These are phyloP conservation scores for Andrena praecox DNA, from an alignment of 2,888 invertebrate species.

Conservation along the genomic window DNA sequence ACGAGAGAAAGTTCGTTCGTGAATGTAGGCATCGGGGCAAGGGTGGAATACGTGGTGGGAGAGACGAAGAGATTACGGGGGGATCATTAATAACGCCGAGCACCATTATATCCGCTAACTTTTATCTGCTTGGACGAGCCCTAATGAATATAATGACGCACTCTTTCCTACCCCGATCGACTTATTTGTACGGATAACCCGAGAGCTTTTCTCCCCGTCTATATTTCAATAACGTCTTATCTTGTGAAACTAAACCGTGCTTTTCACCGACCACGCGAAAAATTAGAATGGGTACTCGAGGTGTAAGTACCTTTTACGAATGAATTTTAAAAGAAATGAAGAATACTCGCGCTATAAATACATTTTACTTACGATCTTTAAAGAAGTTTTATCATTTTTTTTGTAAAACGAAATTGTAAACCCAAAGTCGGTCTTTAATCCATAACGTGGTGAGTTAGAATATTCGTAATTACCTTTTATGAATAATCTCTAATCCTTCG, in stretches of 20 bases:
- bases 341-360: too few relatives aligned
- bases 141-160: constrained; percentile 77
- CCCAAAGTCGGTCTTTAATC: too few relatives aligned
- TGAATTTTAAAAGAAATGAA: too few relatives aligned
- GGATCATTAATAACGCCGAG: constrained; percentile 72
- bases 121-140: constrained; percentile 75
- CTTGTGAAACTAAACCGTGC: neutral
- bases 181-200: constrained; percentile 53
- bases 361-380: too few relatives aligned
- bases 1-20: constrained; percentile 63
- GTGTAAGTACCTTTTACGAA: too few relatives aligned
- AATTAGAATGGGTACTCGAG: too few relatives aligned
- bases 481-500: too few relatives aligned
- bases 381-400: too few relatives aligned
- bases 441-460: too few relatives aligned
- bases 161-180: constrained; percentile 61
- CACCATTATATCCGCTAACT: constrained; percentile 74
- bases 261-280: neutral
- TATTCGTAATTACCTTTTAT: too few relatives aligned
- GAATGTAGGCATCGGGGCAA: constrained; percentile 49
- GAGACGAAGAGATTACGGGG: constrained; percentile 69
- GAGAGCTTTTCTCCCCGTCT: neutral
- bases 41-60: constrained; percentile 43
- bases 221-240: constrained; percentile 12
- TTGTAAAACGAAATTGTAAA: too few relatives aligned